Percentiles rank a stretch among this genome's conserved stretches.
phyloP scores from a whole-genome alignment of 2,797 vertebrate species.

The Xerus rutilus region DNA sequence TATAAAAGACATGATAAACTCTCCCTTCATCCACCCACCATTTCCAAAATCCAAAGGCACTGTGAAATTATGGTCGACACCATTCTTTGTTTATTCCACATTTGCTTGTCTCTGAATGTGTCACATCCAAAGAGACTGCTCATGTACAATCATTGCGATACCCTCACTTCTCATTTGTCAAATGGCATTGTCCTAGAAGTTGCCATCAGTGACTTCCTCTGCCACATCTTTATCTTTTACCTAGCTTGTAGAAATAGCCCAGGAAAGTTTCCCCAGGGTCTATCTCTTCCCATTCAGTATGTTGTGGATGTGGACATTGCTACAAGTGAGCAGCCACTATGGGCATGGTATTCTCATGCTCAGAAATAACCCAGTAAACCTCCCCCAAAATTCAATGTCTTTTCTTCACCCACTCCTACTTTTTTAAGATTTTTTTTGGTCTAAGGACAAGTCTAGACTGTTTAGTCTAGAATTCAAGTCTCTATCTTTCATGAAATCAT shows the following conservation, averaged over 20 bases:
- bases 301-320: no score
- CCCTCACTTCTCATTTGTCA: slow-evolving; percentile 20
- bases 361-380: background rate
- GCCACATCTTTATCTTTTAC: background rate
- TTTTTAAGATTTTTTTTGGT: background rate
- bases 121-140: background rate
- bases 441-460: slow-evolving; percentile 44
- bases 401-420: background rate
- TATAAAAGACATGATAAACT: slow-evolving; percentile 63
- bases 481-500: slow-evolving; percentile 67
- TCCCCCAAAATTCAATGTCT: background rate
- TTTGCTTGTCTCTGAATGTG: slow-evolving; percentile 10
- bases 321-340: background rate
- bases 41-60: slow-evolving; percentile 59
- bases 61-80: background rate
- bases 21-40: background rate
- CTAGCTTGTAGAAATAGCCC: background rate
- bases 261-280: background rate
- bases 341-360: background rate
- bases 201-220: background rate
- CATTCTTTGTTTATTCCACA: background rate
- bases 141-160: background rate
- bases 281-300: background rate
- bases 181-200: background rate
- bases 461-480: slow-evolving; percentile 64